Conservation (phyloP, 1,140 invertebrate species). For the Heliothis subflexa region DNA sequence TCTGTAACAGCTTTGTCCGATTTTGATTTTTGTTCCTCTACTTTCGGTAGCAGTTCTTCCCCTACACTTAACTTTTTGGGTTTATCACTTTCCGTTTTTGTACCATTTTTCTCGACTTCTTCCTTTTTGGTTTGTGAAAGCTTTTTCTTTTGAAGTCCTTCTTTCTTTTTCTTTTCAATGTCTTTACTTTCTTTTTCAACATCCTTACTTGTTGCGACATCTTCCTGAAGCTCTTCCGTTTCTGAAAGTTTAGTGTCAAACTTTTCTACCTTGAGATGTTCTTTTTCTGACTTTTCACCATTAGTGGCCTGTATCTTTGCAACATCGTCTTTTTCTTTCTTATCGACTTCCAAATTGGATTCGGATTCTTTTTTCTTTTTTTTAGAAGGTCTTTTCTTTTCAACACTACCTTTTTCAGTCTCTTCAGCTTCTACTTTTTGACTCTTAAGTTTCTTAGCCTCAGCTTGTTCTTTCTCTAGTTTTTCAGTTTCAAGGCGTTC, state of each 20-base stretch:
- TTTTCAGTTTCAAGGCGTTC: conserved; percentile 52
- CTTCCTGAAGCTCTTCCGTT: conserved; percentile 20
- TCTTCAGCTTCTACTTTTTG: neutral
- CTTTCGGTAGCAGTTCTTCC: no score
- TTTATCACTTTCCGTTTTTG: no score
- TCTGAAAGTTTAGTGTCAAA: conserved; percentile 49
- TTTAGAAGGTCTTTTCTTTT: neutral
- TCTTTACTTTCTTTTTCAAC: no score
- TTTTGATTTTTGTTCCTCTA: neutral
- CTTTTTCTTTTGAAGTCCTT: neutral
- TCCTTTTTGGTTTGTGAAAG: no score
- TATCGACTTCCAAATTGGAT: neutral
- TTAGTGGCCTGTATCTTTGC: conserved; percentile 16
- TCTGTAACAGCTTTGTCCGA: neutral
- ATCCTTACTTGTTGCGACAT: no score
- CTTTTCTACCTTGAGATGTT: conserved; percentile 48
- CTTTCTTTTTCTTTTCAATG: conserved; percentile 7
- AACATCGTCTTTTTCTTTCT: conserved; percentile 50
- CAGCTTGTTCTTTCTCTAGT: neutral
- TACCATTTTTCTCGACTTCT: no score
- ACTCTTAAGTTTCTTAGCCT: neutral
- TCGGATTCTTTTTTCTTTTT: conserved; percentile 2
- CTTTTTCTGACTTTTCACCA: conserved; percentile 50
- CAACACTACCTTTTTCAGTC: neutral
- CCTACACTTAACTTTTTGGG: no score